phyloP scores from a whole-genome alignment of 2,888 invertebrate species.

The Spilarctia lutea region DNA sequence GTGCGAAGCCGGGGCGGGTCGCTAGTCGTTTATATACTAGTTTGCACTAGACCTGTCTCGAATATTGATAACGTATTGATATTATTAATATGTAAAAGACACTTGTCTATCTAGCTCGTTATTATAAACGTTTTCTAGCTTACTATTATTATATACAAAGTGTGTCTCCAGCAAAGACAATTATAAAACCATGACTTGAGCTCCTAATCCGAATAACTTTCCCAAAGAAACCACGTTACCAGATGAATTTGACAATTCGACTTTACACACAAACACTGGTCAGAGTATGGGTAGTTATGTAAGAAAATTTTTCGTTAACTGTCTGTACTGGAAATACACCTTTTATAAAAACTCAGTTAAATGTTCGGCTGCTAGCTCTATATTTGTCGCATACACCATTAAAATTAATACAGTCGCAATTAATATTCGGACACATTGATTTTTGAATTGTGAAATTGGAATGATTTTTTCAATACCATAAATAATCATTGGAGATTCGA shows the following conservation, averaged over 20 bases:
- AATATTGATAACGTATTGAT: neutral
- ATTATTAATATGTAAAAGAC: neutral
- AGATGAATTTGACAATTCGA: no score
- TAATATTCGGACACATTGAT: conserved; percentile 21
- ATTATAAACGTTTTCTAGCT: neutral
- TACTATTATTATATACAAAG: no score
- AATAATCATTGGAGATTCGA: conserved; percentile 76
- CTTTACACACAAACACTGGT: no score
- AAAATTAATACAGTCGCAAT: no score
- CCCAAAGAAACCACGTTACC: no score
- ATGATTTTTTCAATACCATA: conserved; percentile 70
- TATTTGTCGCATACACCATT: neutral
- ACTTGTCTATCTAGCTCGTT: neutral
- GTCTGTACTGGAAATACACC: no score
- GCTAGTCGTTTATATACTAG: neutral
- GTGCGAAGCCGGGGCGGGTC: no score
- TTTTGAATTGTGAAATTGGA: conserved; percentile 45
- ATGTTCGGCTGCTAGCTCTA: neutral
- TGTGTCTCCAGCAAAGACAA: no score
- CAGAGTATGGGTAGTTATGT: no score
- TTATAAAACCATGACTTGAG: no score
- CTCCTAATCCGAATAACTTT: no score
- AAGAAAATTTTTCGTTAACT: no score
- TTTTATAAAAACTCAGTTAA: neutral
- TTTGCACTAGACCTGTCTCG: neutral